Conservation (phyloP, 2,113 vertebrate species). For the Charina bottae region DNA sequence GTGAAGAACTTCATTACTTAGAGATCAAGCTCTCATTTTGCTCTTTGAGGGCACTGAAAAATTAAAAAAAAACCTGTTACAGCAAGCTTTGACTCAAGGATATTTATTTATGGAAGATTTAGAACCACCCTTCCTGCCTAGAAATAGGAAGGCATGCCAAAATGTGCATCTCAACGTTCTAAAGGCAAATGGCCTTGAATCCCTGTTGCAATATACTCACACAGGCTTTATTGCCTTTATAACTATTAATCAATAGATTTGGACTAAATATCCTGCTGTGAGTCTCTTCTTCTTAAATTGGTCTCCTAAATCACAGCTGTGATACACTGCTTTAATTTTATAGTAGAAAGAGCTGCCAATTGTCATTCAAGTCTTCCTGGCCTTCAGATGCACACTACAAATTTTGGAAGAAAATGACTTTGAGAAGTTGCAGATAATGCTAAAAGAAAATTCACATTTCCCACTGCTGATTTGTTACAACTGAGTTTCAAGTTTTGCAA, state of each 20-base stretch:
- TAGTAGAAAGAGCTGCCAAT: background rate
- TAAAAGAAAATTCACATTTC: background rate
- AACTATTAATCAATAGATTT: constrained; percentile 11
- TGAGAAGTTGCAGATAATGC: background rate
- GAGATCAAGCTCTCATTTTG: background rate
- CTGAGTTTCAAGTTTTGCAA: background rate
- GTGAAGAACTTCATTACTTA: background rate
- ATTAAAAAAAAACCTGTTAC: background rate
- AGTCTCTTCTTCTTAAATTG: background rate
- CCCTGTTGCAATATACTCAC: background rate
- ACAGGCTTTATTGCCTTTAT: constrained; percentile 22
- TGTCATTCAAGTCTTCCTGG: constrained; percentile 5
- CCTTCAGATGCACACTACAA: background rate
- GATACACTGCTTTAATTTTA: background rate
- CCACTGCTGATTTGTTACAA: background rate
- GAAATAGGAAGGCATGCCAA: background rate
- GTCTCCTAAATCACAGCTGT: background rate
- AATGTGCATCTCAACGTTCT: constrained; percentile 28
- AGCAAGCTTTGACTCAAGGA: background rate
- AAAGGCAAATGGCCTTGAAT: constrained; percentile 24
- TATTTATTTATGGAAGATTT: background rate
- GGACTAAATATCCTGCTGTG: background rate
- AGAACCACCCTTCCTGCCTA: constrained; percentile 20
- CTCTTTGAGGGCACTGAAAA: background rate
- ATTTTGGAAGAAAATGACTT: background rate